These are phyloP conservation scores for Leptocoma aspasia DNA, from an alignment of 2,113 vertebrate species.

Conservation along the genomic window DNA sequence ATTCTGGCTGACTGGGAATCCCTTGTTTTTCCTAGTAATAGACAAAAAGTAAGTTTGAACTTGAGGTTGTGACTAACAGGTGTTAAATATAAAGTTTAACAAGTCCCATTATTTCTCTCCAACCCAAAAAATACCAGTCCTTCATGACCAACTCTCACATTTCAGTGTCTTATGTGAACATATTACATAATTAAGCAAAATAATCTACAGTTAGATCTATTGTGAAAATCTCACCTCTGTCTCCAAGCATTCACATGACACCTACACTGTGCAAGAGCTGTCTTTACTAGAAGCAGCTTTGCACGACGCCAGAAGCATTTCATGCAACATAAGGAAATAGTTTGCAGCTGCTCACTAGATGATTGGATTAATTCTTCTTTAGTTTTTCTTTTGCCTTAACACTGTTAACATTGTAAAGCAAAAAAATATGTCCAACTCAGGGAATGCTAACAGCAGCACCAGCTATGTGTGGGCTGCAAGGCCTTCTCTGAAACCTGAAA, in stretches of 20 bases:
- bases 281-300: not conserved
- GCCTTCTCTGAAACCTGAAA: not conserved
- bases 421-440: not conserved
- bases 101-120: not conserved
- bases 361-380: not conserved
- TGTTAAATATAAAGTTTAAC: not conserved
- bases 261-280: not conserved
- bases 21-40: slow-evolving; percentile 82
- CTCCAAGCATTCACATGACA: not conserved
- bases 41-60: slow-evolving; percentile 56
- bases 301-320: not conserved
- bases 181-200: not conserved
- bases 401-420: not conserved
- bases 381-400: not conserved
- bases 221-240: not conserved
- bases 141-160: not conserved
- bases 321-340: not conserved
- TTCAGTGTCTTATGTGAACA: not conserved
- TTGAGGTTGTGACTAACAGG: not conserved
- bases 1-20: slow-evolving; percentile 75
- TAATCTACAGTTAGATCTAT: not conserved
- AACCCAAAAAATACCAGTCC: not conserved
- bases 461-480: not conserved
- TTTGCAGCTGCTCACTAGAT: not conserved
- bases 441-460: not conserved